Conservation (phyloP, 2,113 vertebrate genomes). For the Puffinus mauretanicus region DNA sequence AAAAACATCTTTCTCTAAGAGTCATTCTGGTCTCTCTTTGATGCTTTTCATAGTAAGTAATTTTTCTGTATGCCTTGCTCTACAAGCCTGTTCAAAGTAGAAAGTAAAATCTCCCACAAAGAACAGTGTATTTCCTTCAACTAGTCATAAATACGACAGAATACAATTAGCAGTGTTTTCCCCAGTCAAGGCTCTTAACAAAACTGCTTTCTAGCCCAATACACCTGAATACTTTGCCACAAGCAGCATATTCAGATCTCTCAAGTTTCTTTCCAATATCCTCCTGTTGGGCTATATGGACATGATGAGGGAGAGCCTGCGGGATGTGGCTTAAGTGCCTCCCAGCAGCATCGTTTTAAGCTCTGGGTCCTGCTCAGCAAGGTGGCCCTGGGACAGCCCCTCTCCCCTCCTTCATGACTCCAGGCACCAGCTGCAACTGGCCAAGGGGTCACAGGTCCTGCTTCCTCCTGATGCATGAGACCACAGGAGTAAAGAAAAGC, state of each 20-base stretch:
- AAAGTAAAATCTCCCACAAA: background rate
- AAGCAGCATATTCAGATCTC: background rate
- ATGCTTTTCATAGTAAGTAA: background rate
- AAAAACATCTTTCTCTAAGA: background rate
- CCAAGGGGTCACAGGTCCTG: background rate
- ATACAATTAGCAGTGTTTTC: background rate
- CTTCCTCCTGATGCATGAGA: background rate
- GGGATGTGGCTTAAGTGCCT: background rate
- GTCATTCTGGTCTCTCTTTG: background rate
- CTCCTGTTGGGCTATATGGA: background rate
- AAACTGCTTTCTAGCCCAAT: background rate
- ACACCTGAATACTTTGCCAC: background rate
- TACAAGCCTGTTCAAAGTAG: background rate
- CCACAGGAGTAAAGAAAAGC: background rate
- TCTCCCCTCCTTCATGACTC: background rate
- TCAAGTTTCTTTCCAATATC: background rate
- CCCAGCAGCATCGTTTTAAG: background rate
- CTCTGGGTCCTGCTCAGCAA: background rate
- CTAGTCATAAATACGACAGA: background rate
- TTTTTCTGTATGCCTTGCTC: background rate
- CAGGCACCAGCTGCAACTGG: background rate
- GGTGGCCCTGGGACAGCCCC: background rate
- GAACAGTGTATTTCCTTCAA: background rate
- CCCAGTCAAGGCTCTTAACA: background rate
- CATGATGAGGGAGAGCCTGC: background rate